Evolutionary conservation across 2,888 invertebrate species (phyloP), one percentile per base, ranked within the genome.

Genomic region (Copidosoma aretas): DNA sequence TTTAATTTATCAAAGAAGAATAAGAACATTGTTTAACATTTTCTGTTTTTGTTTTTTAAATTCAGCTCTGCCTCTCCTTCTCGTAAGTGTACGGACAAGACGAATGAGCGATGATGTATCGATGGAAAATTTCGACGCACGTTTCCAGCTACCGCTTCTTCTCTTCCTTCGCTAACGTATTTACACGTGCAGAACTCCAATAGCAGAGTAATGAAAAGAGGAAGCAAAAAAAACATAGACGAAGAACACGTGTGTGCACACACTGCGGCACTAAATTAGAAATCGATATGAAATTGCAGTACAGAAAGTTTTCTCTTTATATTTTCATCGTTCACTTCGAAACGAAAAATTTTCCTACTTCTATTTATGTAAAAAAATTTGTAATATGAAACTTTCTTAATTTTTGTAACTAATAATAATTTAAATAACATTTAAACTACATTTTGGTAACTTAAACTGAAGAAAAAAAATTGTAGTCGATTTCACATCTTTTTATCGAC

Each of bases 101-200:
- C n/a, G n/a, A n/a, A n/a, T n/a, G 17, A 12, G 12, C 17, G 43
- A 46, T 46, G 17, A 46, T 12, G n/a, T n/a, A 46, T 46, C 43
- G 17, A 17, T 46, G 43, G 43, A 17, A 46, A 46, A 12, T 15
- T 46, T 46, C 15, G 15, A 17, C 14, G 43, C 15, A 12, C 15
- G 2, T 46, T 17, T 46, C 43, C 2, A 46, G 14, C 12, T 17
- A 12, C 43, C 43, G 43, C 12, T 12, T 46, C 3, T 12, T 15
- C 3, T 1, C 15, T 46, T 46, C 43, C 15, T 15, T 14, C 17
- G 4, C 43, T 17, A 12, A 12, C 43, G 43, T 46, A 17, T 46
- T 46, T 46, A 46, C 43, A n/a, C n/a, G 41, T 51, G 51, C 64
- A 56, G 53, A 64, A 70, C 53, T 32, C 43, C 5, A 49, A 19